Evolutionary conservation across 2,797 vertebrate species (phyloP), one percentile per base, ranked within the genome.

Genomic region (Apodemus agrarius): DNA sequence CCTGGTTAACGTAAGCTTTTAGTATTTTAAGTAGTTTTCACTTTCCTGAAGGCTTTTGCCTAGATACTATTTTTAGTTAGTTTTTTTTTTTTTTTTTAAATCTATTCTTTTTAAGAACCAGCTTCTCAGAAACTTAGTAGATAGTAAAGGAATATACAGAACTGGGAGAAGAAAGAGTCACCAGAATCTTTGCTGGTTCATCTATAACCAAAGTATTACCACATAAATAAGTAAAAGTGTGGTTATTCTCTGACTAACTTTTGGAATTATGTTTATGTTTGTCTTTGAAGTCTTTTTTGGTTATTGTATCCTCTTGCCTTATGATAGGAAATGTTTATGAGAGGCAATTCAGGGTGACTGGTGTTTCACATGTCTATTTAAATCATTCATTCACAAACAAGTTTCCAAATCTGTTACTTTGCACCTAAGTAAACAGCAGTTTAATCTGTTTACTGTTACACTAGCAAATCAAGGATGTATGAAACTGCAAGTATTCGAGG

Each of bases 1-100:
- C n/a, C n/a, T 13, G 26, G 22, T 95, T 79, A 40, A 34, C 59
- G 14, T 79, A 90, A 79, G 65, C 40, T 72, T 93, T 86, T 93
- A 26, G 92, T 82, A 29, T 81, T 87, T 89, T 95, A 94, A 74
- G 26, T 88, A 69, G 31, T 92, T 92, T 96, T 94, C 16, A 92
- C 81, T 40, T 93, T 75, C 6, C 61, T 97, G 22, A 81, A 95
- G 26, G 63, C 40, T 81, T 72, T 94, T 40, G 0, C 46, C 40
- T 49, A 37, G 89, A 22, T 90, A 4, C 49, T 93, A 83, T 61
- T 67, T 80, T 57, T 54, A 26, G 17, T 54, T 46, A 83, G 22
- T 61, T 65, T 63, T 63, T 63, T 63, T 6, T 91, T 94, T 46
- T 80, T 67, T 16, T 65, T 34, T 67, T 65, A 13, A 37, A 86